Percentiles rank a stretch among this genome's conserved stretches.
phyloP scores from a whole-genome alignment of 2,797 vertebrate species.

The Synaphobranchus kaupii region DNA sequence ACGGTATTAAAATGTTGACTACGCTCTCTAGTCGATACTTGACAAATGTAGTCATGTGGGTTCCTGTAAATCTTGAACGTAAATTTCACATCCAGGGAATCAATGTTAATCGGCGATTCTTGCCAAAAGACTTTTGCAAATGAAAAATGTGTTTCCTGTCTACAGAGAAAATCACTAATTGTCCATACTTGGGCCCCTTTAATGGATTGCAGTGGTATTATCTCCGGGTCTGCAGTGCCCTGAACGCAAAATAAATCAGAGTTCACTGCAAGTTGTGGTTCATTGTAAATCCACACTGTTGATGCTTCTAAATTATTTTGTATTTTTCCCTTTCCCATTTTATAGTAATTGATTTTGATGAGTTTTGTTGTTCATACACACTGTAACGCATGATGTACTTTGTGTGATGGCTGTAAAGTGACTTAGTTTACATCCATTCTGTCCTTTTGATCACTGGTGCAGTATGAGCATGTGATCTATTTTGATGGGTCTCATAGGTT shows the following conservation, averaged over 20 bases:
- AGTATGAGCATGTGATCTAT: not conserved
- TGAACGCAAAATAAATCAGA: slow-evolving; percentile 14
- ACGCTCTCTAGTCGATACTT: not conserved
- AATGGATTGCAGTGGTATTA: slow-evolving; percentile 26
- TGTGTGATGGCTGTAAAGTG: not conserved
- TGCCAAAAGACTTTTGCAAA: slow-evolving; percentile 26
- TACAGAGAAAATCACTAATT: slow-evolving; percentile 26
- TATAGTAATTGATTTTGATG: not conserved
- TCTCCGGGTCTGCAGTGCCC: slow-evolving; percentile 5
- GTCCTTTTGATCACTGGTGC: not conserved
- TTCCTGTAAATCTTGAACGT: slow-evolving; percentile 18
- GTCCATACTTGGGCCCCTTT: slow-evolving; percentile 12
- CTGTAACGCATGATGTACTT: not conserved
- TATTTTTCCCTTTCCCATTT: not conserved
- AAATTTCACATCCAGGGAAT: slow-evolving; percentile 8
- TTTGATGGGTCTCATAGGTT: not conserved
- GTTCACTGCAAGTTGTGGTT: not conserved
- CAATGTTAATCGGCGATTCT: slow-evolving; percentile 3
- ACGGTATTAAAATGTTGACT: not conserved
- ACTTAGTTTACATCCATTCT: not conserved
- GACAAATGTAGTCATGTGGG: not conserved
- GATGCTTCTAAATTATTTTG: not conserved
- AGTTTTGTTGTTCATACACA: not conserved
- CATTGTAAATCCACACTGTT: not conserved
- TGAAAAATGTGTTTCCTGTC: slow-evolving; percentile 25